These are phyloP conservation scores for Rhadina sibilatrix DNA, from an alignment of 2,113 vertebrate species.

Conservation along the genomic window DNA sequence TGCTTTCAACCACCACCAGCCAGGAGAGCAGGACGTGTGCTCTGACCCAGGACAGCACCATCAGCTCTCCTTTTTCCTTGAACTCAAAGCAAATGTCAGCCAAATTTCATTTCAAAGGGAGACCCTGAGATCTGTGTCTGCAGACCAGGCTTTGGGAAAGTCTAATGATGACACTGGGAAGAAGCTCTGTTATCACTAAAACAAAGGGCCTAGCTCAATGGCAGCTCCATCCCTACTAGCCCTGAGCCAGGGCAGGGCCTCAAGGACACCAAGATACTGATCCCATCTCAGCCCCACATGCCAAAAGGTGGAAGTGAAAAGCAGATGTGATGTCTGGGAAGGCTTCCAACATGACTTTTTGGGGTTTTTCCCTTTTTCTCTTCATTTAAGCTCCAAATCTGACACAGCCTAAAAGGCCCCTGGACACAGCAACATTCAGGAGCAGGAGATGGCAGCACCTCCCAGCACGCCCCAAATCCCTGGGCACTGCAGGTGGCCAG, in stretches of 20 bases:
- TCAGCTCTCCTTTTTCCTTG: background rate
- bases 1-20: background rate
- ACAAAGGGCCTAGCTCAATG: too few relatives aligned
- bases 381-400: background rate
- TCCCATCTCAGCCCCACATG: rapidly evolving
- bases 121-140: rapidly evolving
- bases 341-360: background rate
- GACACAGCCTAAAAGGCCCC: background rate
- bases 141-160: background rate
- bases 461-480: background rate
- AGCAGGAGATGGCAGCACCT: background rate
- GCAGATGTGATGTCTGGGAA: background rate
- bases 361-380: background rate
- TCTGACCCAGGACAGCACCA: background rate
- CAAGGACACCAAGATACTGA: rapidly evolving
- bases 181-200: rapidly evolving
- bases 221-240: background rate
- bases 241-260: background rate
- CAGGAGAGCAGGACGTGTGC: rapidly evolving
- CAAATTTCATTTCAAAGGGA: background rate
- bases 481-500: background rate
- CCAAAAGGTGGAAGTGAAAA: background rate
- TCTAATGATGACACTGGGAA: rapidly evolving
- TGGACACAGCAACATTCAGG: background rate
- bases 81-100: background rate